Percentiles rank a stretch among this genome's conserved stretches.
Evolutionary conservation across 2,888 invertebrate species (phyloP).

Genomic region (Thera obeliscata): DNA sequence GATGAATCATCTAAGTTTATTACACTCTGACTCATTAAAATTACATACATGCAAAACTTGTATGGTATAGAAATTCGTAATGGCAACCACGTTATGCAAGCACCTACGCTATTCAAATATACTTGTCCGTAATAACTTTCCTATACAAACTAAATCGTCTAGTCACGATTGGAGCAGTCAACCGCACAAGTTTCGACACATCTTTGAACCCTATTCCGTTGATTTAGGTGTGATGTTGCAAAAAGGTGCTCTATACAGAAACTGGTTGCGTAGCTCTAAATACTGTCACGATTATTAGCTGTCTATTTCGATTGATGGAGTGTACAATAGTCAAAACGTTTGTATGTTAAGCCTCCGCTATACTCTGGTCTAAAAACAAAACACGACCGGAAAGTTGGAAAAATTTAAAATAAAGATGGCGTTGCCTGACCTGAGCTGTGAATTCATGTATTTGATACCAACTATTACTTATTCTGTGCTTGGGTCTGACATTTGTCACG

Average conservation of each 20-base stretch:
- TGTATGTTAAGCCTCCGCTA: too few species aligned
- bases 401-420: too few species aligned
- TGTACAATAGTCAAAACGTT: constrained; percentile 38
- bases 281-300: constrained; percentile 51
- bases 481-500: too few species aligned
- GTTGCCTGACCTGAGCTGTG: too few species aligned
- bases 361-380: too few species aligned
- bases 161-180: constrained; percentile 73
- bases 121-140: constrained; percentile 79
- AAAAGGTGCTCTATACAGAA: constrained; percentile 37
- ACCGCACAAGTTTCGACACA: constrained; percentile 41
- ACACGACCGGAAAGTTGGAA: too few species aligned
- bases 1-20: constrained; percentile 69
- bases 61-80: constrained; percentile 48
- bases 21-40: constrained; percentile 66
- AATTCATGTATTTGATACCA: too few species aligned
- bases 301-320: constrained; percentile 53
- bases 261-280: constrained; percentile 43
- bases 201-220: constrained; percentile 38
- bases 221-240: constrained; percentile 48
- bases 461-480: too few species aligned
- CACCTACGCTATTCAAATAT: constrained; percentile 79
- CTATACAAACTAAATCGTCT: constrained; percentile 78
- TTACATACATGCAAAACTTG: constrained; percentile 42
- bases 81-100: constrained; percentile 71